Percentiles rank a stretch among this genome's conserved stretches.
These are phyloP conservation scores for Harpalus rufipes DNA, from an alignment of 2,888 invertebrate genomes.

Conservation along the genomic window DNA sequence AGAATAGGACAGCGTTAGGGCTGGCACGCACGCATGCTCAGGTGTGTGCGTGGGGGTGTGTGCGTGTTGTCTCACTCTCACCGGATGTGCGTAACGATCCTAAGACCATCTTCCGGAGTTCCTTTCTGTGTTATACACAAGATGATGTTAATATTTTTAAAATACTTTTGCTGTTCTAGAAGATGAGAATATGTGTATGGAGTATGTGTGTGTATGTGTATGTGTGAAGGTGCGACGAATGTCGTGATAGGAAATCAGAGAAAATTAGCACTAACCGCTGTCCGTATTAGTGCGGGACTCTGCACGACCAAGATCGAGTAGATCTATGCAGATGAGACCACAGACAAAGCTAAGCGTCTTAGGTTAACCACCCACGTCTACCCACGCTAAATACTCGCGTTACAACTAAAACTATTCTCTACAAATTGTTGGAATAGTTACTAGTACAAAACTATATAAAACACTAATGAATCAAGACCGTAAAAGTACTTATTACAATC, in stretches of 20 bases:
- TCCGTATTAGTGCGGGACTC: neutral
- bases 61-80: no score
- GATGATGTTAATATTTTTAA: neutral
- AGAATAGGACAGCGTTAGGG: conserved; percentile 21
- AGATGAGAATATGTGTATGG: no score
- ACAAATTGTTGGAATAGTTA: no score
- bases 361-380: conserved; percentile 23
- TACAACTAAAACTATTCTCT: neutral
- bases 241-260: neutral
- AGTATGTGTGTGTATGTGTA: no score
- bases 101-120: neutral
- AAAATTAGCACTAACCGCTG: neutral
- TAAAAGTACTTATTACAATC: neutral
- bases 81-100: neutral
- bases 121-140: neutral
- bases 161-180: neutral
- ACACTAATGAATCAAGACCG: no score
- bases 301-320: conserved; percentile 4
- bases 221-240: no score
- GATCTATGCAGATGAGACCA: conserved; percentile 29
- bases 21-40: neutral
- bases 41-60: neutral
- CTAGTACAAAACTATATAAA: no score
- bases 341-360: conserved; percentile 28
- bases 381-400: neutral